phyloP scores from a whole-genome alignment of 2,113 vertebrate genomes.

The Tragelaphus scriptus region DNA sequence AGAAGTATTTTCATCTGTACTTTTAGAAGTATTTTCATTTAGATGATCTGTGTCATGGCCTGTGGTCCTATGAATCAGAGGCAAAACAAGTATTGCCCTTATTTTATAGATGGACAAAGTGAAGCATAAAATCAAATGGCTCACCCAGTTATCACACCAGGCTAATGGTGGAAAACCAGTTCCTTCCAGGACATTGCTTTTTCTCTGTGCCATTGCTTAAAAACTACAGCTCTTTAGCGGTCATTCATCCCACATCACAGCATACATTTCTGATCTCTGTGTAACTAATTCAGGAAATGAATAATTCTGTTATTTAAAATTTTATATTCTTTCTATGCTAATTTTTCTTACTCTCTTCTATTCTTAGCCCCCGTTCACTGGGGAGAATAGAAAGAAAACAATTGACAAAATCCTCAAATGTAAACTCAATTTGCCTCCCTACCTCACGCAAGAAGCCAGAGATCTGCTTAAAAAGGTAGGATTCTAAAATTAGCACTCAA shows the following conservation, averaged over 20 bases:
- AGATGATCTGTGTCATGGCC: background rate
- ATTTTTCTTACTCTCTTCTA: constrained; percentile 43
- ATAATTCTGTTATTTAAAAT: constrained; percentile 13
- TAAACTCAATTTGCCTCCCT: constrained; percentile 99
- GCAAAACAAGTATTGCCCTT: background rate
- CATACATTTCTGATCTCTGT: background rate
- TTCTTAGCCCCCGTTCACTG: constrained; percentile 94
- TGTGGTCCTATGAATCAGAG: background rate
- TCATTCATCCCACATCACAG: background rate
- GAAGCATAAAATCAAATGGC: background rate
- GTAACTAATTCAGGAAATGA: constrained; percentile 32
- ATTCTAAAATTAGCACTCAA: background rate
- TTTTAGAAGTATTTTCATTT: constrained; percentile 43
- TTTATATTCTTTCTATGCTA: constrained; percentile 7
- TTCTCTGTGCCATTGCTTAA: background rate
- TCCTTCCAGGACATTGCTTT: background rate
- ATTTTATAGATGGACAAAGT: constrained; percentile 27
- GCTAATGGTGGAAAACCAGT: background rate
- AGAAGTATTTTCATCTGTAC: background rate
- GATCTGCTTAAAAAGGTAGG: constrained; percentile 97
- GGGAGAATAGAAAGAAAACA: constrained; percentile 98
- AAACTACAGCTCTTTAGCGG: background rate
- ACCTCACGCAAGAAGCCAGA: constrained; percentile 99
- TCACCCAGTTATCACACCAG: background rate
- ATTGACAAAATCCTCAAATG: constrained; percentile 99